A percentile compares a stretch with the other conserved stretches of the same genome.
Evolutionary conservation across 2,888 invertebrate species (phyloP).

Genomic region (Tethea ocularis): DNA sequence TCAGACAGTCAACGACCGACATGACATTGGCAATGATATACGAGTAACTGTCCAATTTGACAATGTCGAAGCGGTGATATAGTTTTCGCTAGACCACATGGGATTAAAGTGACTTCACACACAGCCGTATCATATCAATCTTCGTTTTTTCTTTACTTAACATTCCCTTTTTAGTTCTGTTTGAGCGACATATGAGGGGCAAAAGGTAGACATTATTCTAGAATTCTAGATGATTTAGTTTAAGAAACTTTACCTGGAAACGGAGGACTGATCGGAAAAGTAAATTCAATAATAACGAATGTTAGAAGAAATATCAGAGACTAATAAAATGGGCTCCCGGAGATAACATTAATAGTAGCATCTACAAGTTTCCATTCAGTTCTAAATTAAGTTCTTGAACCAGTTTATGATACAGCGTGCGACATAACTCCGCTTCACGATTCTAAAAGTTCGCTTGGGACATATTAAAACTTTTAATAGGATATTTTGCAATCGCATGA

Average conservation of each 20-base stretch:
- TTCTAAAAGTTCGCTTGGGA: neutral
- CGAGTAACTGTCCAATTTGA: conserved; percentile 22
- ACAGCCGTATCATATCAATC: neutral
- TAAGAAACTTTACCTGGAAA: no score
- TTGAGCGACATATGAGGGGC: neutral
- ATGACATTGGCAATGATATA: conserved; percentile 52
- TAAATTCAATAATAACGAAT: neutral
- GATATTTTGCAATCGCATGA: neutral
- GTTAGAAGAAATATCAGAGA: neutral
- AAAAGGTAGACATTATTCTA: neutral
- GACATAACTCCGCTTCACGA: conserved; percentile 1
- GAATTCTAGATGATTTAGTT: no score
- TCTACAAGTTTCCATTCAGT: neutral
- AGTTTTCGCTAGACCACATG: conserved; percentile 11
- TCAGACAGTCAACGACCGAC: conserved; percentile 66
- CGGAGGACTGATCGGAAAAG: no score
- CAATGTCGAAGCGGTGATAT: conserved; percentile 17
- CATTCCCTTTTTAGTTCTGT: neutral
- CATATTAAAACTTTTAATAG: conserved; percentile 1
- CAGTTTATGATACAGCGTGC: neutral
- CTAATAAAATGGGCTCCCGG: neutral
- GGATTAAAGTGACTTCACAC: neutral
- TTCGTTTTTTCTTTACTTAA: neutral
- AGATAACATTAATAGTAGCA: neutral
- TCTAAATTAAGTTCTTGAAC: neutral